A percentile compares a stretch with the other conserved stretches of the same genome.
phyloP scores from a whole-genome alignment of 1,140 invertebrate genomes.

The Fopius arisanus region DNA sequence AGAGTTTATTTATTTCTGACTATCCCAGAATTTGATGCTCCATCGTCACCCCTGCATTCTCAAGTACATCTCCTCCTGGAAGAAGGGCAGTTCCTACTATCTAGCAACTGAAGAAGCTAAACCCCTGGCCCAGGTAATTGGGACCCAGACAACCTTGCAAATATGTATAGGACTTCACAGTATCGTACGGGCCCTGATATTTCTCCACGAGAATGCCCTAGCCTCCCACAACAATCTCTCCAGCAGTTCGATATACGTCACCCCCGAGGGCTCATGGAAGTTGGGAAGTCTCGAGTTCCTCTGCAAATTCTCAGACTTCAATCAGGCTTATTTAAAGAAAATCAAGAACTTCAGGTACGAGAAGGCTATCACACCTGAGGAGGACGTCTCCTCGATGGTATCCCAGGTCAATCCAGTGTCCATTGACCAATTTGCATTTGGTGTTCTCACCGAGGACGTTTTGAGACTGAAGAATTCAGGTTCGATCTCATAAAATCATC shows the following conservation, averaged over 20 bases:
- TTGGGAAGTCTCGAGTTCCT: slow-evolving; percentile 83
- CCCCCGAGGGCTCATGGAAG: slow-evolving; percentile 82
- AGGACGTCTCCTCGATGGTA: slow-evolving; percentile 65
- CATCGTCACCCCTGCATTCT: slow-evolving; percentile 83
- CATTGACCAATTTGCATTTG: slow-evolving; percentile 84
- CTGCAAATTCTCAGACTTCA: slow-evolving; percentile 75
- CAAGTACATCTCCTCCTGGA: slow-evolving; percentile 81
- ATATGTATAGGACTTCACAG: slow-evolving; percentile 81
- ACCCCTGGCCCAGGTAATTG: slow-evolving; percentile 73
- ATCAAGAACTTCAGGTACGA: slow-evolving; percentile 74
- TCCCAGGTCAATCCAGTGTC: slow-evolving; percentile 59
- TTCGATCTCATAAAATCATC: neutral
- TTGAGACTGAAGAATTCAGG: slow-evolving; percentile 70
- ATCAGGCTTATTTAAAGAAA: slow-evolving; percentile 72
- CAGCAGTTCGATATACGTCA: slow-evolving; percentile 80
- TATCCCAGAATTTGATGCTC: slow-evolving; percentile 79
- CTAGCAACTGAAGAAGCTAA: slow-evolving; percentile 80
- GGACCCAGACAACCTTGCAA: slow-evolving; percentile 73
- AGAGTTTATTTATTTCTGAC: neutral
- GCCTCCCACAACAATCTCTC: slow-evolving; percentile 84
- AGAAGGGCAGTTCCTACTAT: slow-evolving; percentile 75
- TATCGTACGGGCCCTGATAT: slow-evolving; percentile 78
- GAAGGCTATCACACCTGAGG: slow-evolving; percentile 75
- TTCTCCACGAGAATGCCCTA: slow-evolving; percentile 79
- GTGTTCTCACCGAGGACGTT: slow-evolving; percentile 78